Percentiles rank a stretch among this genome's conserved stretches.
Evolutionary conservation across 2,888 invertebrate species (phyloP).

Genomic region (Acleris cristana): DNA sequence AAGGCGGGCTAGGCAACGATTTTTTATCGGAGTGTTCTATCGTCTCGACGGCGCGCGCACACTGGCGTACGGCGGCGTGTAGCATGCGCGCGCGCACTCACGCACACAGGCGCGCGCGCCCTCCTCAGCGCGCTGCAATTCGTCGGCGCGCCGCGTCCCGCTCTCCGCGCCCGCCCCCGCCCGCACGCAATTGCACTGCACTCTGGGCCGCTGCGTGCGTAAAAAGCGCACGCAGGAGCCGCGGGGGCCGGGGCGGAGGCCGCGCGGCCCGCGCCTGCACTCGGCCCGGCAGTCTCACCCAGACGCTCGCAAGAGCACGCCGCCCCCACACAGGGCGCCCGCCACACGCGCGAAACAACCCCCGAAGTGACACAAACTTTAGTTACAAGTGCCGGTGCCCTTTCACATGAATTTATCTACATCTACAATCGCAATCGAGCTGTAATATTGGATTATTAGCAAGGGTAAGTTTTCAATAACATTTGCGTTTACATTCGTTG

Average conservation of each 20-base stretch:
- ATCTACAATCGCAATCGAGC: slow-evolving; percentile 44
- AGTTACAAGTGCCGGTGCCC: slow-evolving; percentile 67
- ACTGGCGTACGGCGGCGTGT: slow-evolving; percentile 48
- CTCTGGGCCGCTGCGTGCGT: slow-evolving; percentile 77
- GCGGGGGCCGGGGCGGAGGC: slow-evolving; percentile 63
- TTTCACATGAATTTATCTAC: slow-evolving; percentile 54
- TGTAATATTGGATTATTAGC: slow-evolving; percentile 50
- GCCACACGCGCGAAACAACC: slow-evolving; percentile 65
- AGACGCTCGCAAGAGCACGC: slow-evolving; percentile 77
- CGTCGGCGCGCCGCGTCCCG: slow-evolving; percentile 66
- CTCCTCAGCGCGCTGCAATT: slow-evolving; percentile 81
- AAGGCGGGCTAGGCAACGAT: slow-evolving; percentile 64
- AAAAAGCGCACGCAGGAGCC: slow-evolving; percentile 82
- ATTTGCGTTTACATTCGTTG: slow-evolving; percentile 44
- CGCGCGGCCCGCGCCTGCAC: slow-evolving; percentile 48
- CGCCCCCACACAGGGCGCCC: slow-evolving; percentile 76
- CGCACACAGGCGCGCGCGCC: slow-evolving; percentile 69
- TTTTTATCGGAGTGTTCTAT: slow-evolving; percentile 78
- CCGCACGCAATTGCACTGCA: slow-evolving; percentile 83
- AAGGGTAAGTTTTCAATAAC: slow-evolving; percentile 33
- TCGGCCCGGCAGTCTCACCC: slow-evolving; percentile 69
- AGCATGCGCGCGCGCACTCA: slow-evolving; percentile 63
- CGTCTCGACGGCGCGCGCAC: slow-evolving; percentile 51
- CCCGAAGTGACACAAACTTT: slow-evolving; percentile 69
- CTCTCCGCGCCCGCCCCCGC: slow-evolving; percentile 51